Evolutionary conservation across 1,140 invertebrate species (phyloP), one percentile per base, ranked within the genome.

Genomic region (Tribolium castaneum): DNA sequence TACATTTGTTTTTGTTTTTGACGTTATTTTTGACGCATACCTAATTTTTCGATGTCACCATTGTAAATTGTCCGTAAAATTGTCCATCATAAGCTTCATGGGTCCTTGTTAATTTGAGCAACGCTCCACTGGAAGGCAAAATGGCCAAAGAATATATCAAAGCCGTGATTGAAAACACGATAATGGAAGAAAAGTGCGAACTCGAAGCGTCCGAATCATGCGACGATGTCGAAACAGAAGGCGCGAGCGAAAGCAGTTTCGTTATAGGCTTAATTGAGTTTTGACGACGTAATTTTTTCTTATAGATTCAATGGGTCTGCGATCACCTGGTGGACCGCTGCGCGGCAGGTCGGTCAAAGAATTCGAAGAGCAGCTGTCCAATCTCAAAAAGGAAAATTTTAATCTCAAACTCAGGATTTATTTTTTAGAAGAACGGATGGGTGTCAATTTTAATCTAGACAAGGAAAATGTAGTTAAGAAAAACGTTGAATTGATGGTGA

Each of bases 321-420:
- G 78, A 7, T 83, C 80, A 4, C 79, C 81, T 1, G 62, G 52
- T n/a, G 81, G 79, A 10, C 78, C 78, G 2, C 78, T 82, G 52
- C 79, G 80, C 7, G 82, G 83, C 13, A 54, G 78, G 16, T 75
- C 94, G 1, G 94, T 97, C 89, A 97, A 96, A 80, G 96, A 98
- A 80, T 95, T 95, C 83, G 96, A 98, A 84, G 95, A 97, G 86
- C 94, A 97, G 85, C 87, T 97, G 70, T 91, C 91, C 14, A 88
- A 90, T 10, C 87, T 98, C 52, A 92, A 94, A 77, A 97, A 97
- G 83, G 96, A 98, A 84, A 98, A 98, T 87, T 98, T 98, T 84
- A 95, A 96, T 86, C 88, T 98, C 0, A 98, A 97, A 86, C 87
- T 97, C 54, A 89, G 96, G 22, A 94, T 98, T 76, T 98, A 97